Evolutionary conservation across 1,140 invertebrate species (phyloP), one percentile per base, ranked within the genome.

Genomic region (Eufriesea mexicana): DNA sequence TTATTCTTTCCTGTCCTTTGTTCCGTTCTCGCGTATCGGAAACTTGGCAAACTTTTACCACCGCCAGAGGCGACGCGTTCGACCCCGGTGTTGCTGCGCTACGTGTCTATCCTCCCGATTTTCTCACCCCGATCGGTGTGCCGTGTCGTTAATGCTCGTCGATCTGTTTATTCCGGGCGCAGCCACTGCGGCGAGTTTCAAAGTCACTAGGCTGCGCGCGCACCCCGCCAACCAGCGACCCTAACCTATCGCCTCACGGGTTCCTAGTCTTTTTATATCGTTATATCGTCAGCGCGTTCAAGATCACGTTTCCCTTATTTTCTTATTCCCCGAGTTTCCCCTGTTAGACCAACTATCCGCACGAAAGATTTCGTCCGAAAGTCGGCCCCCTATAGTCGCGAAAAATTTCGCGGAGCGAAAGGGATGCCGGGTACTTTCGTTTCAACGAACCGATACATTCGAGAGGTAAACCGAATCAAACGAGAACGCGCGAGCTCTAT

Each of bases 171-270:
- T 54, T 49, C 49, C 35, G 45, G 25, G 47, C 45, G 9, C 64
- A 54, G 49, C 20, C 42, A 35, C n/a, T 45, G 45, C 8, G n/a
- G 51, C 42, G 79, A 74, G 71, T 81, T 81, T 81, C 71, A 81
- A 81, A 81, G 71, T 75, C 79, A 74, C 61, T 75, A 71, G 49
- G 35, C 71, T 61, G 79, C 71, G 62, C 79, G 70, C 49, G 70
- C 57, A 12, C 68, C 25, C 23, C 28, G 8, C 42, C 57, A 75
- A 51, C 79, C 47, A 75, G 72, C 77, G 23, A 18, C 42, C 61
- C 64, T 67, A 67, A 75, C 61, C 25, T 66, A 66, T 74, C 20
- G 16, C 54, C 18, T n/a, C 45, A 51, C 76, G n/a, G 25, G 45
- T 47, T 25, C 25, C 4, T 35, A 20, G 35, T 47, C 12, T 49